These are phyloP conservation scores for Pammene fasciana DNA, from an alignment of 2,888 invertebrate genomes.

Conservation along the genomic window DNA sequence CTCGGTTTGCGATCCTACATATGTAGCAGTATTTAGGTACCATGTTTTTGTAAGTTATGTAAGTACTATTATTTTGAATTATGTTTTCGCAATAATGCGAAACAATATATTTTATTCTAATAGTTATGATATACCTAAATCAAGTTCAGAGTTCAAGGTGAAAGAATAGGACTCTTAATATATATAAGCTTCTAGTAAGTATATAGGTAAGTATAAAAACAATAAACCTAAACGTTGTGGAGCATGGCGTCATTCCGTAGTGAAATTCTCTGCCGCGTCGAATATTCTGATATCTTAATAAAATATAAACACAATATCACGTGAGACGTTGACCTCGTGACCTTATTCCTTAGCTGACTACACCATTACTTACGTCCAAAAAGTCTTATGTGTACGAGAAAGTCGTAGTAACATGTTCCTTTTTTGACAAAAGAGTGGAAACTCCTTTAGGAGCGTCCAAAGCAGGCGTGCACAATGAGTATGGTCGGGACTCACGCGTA, in stretches of 20 bases:
- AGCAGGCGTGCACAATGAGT: neutral
- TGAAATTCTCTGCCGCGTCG: neutral
- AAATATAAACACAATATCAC: conserved; percentile 22
- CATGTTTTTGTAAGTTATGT: too few relatives aligned
- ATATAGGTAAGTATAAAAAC: too few relatives aligned
- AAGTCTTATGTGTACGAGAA: neutral
- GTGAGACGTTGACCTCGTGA: conserved; percentile 24
- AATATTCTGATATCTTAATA: conserved; percentile 25
- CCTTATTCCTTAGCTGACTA: conserved; percentile 17
- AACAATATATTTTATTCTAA: too few relatives aligned
- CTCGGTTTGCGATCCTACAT: too few relatives aligned
- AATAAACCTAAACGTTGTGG: neutral
- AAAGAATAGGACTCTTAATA: too few relatives aligned
- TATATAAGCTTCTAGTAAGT: too few relatives aligned
- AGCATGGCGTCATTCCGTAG: neutral
- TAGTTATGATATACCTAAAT: too few relatives aligned
- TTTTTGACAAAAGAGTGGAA: neutral
- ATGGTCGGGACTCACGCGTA: neutral
- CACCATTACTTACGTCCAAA: neutral
- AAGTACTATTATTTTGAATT: too few relatives aligned
- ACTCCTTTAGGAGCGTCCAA: neutral
- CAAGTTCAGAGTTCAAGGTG: too few relatives aligned
- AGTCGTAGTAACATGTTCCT: neutral
- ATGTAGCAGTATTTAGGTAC: too few relatives aligned
- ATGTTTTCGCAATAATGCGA: too few relatives aligned